Evolutionary conservation across 2,888 invertebrate species (phyloP).

Genomic region (Diaperis boleti): DNA sequence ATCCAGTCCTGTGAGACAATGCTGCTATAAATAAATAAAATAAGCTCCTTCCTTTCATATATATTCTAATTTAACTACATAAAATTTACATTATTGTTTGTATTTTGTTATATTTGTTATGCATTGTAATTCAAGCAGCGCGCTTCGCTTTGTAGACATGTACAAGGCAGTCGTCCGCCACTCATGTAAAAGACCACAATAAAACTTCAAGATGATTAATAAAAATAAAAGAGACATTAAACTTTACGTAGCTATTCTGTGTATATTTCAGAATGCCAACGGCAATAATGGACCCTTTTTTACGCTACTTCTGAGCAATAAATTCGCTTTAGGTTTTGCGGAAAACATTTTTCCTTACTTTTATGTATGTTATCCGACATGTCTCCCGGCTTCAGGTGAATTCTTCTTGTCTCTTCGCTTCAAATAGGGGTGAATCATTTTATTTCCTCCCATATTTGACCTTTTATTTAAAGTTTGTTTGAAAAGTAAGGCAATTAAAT

Average conservation of each 20-base stretch:
- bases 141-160: too few species aligned
- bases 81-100: too few species aligned
- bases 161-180: neutral
- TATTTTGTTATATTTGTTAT: too few species aligned
- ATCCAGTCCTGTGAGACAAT: too few species aligned
- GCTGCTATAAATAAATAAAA: too few species aligned
- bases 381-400: too few species aligned
- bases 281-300: slow-evolving; percentile 24
- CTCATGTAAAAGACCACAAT: slow-evolving; percentile 4
- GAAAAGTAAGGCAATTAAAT: too few species aligned
- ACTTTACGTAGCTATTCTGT: slow-evolving; percentile 22
- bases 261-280: slow-evolving; percentile 18
- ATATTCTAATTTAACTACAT: too few species aligned
- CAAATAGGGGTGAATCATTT: neutral
- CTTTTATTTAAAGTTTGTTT: too few species aligned
- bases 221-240: slow-evolving; percentile 22
- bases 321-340: slow-evolving; percentile 13
- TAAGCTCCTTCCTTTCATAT: too few species aligned
- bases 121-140: too few species aligned
- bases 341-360: slow-evolving; percentile 8
- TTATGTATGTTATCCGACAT: too few species aligned
- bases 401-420: neutral
- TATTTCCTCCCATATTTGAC: neutral
- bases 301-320: slow-evolving; percentile 14
- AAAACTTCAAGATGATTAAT: slow-evolving; percentile 18